Percentiles rank a stretch among this genome's conserved stretches.
Evolutionary conservation across 1,140 invertebrate species (phyloP).

Genomic region (Bombus breviceps): DNA sequence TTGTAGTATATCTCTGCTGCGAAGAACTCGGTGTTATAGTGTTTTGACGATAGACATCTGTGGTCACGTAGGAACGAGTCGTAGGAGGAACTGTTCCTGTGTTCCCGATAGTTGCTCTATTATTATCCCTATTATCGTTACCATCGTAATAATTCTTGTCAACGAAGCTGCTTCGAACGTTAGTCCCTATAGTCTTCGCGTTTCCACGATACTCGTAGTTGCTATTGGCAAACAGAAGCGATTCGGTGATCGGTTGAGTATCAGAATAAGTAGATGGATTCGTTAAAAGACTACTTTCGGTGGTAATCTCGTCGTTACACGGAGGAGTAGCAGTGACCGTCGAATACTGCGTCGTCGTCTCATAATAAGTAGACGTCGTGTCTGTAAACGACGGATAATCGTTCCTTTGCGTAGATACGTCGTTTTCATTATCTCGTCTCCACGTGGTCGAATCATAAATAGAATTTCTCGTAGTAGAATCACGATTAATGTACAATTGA

Average conservation of each 20-base stretch:
- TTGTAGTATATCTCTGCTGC: background rate
- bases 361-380: conserved; percentile 57
- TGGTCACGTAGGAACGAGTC: conserved; percentile 46
- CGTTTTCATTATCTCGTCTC: conserved; percentile 35
- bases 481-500: conserved; percentile 54
- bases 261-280: conserved; percentile 11
- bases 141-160: conserved; percentile 30
- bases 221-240: conserved; percentile 7
- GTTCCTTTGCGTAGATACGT: background rate
- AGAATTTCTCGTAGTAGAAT: conserved; percentile 34
- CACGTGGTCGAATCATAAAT: conserved; percentile 45
- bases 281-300: conserved; percentile 19
- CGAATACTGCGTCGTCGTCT: conserved; percentile 58
- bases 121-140: conserved; percentile 10
- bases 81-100: conserved; percentile 20
- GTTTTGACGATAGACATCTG: conserved; percentile 52
- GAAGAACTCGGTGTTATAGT: background rate
- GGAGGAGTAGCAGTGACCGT: conserved; percentile 40
- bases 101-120: background rate
- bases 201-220: conserved; percentile 48
- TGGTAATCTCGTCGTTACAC: conserved; percentile 41
- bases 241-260: conserved; percentile 23
- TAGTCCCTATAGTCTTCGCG: conserved; percentile 11
- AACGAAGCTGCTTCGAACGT: conserved; percentile 22
- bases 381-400: conserved; percentile 50